phyloP scores from a whole-genome alignment of 2,113 vertebrate species.

The Coptodon rendalli region DNA sequence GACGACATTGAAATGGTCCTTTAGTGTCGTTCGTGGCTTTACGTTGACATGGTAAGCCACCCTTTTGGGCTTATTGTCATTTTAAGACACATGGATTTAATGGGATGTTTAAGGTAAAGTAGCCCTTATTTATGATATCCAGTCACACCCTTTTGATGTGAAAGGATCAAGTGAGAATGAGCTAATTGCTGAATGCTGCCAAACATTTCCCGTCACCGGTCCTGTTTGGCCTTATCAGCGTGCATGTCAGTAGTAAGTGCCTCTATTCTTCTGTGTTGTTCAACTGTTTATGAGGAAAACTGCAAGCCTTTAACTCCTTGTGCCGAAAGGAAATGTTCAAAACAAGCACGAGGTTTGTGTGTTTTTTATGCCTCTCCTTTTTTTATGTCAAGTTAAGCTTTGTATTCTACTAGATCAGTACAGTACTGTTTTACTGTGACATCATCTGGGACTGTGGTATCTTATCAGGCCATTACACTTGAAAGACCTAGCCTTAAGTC shows the following conservation, averaged over 20 bases:
- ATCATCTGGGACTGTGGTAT: background rate
- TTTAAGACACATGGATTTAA: background rate
- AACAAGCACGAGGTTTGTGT: background rate
- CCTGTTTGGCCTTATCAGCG: constrained; percentile 29
- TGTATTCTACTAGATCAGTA: background rate
- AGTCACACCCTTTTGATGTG: background rate
- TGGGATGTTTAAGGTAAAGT: constrained; percentile 2
- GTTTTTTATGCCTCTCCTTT: background rate
- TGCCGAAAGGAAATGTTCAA: background rate
- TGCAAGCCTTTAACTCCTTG: background rate
- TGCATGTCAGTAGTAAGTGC: constrained; percentile 1
- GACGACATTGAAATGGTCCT: constrained; percentile 8
- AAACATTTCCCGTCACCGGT: background rate
- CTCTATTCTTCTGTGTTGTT: constrained; percentile 8
- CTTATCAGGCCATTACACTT: constrained; percentile 26
- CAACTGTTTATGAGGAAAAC: background rate
- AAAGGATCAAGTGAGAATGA: constrained; percentile 10
- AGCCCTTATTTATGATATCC: background rate
- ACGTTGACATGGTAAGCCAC: constrained; percentile 8
- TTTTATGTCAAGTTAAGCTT: constrained; percentile 1
- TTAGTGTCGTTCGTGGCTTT: constrained; percentile 30
- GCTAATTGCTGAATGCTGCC: background rate
- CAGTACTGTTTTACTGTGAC: background rate
- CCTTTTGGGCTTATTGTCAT: background rate
- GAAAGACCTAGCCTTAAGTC: constrained; percentile 14